These are phyloP conservation scores for Meteorus cinctellus DNA, from an alignment of 2,888 invertebrate genomes.

Conservation along the genomic window DNA sequence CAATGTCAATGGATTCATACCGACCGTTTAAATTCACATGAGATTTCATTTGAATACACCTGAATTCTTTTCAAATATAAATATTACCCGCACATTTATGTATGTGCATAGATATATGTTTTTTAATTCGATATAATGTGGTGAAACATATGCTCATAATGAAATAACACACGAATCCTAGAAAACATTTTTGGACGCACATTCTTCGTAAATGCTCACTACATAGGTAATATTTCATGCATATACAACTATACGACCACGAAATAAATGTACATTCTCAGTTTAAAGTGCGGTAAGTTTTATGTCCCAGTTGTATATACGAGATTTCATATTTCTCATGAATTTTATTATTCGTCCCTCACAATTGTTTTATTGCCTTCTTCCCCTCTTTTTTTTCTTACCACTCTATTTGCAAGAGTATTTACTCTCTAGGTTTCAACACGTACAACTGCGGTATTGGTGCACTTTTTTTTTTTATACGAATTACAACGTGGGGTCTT, in stretches of 20 bases:
- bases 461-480: neutral
- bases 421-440: neutral
- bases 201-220: neutral
- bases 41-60: constrained; percentile 45
- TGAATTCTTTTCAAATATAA: constrained; percentile 29
- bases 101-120: neutral
- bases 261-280: neutral
- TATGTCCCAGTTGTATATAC: neutral
- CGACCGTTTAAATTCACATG: constrained; percentile 36
- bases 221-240: neutral
- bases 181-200: neutral
- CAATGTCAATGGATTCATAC: constrained; percentile 14
- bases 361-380: constrained; percentile 11
- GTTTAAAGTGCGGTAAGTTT: constrained; percentile 4
- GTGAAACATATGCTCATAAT: neutral
- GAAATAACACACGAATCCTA: neutral
- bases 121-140: neutral
- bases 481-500: neutral
- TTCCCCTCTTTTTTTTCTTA: neutral
- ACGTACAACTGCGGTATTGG: neutral
- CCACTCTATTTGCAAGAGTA: neutral
- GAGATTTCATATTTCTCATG: neutral
- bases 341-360: constrained; percentile 12
- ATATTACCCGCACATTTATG: neutral
- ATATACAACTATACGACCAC: neutral